phyloP scores from a whole-genome alignment of 2,113 vertebrate genomes.

The Lathamus discolor region DNA sequence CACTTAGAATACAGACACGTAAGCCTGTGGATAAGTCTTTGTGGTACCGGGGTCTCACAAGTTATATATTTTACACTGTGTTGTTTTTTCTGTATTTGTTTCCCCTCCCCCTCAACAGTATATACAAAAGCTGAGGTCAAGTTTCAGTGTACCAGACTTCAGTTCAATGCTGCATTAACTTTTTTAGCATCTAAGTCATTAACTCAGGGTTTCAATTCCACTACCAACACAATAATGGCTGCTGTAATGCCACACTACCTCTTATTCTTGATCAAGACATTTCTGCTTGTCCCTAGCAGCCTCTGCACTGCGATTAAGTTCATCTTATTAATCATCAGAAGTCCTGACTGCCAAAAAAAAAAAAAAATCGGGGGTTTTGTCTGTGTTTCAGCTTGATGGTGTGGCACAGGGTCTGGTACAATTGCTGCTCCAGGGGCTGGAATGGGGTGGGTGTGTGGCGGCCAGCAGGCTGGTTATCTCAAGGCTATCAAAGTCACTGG shows the following conservation, averaged over 20 bases:
- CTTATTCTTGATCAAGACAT: not conserved
- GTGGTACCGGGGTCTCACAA: not conserved
- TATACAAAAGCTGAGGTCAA: not conserved
- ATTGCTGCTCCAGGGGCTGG: not conserved
- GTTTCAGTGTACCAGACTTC: not conserved
- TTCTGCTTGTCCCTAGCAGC: not conserved
- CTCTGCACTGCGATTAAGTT: not conserved
- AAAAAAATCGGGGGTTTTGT: accelerated
- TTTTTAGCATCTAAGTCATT: not conserved
- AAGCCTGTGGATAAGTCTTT: not conserved
- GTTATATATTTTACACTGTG: not conserved
- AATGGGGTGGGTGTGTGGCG: not conserved
- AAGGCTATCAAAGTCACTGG: not conserved
- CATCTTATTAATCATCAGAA: not conserved
- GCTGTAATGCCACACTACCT: not conserved
- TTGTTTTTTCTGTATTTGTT: not conserved
- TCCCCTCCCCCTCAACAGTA: not conserved
- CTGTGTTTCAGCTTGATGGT: not conserved
- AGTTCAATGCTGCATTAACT: not conserved
- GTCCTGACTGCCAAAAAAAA: not conserved
- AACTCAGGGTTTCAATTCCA: not conserved
- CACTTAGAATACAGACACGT: not conserved
- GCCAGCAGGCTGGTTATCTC: not conserved
- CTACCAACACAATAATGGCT: not conserved
- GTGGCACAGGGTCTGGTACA: not conserved